Percentiles rank a stretch among this genome's conserved stretches.
Conservation (phyloP, 1,140 invertebrate genomes). For the Atopsyche davidsoni region DNA sequence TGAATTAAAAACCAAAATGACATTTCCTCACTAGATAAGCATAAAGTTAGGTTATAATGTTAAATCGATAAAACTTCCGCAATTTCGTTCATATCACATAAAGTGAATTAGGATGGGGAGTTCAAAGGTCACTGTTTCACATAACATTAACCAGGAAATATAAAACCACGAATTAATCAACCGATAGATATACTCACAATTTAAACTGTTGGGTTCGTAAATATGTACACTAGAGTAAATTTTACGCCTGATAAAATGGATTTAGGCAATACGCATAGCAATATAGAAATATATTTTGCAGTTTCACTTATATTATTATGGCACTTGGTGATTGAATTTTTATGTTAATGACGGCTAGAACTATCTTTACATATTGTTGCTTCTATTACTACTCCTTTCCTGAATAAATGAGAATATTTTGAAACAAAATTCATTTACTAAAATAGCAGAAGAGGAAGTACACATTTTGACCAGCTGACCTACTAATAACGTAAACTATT, state of each 20-base stretch:
- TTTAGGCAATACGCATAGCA: constrained; percentile 4
- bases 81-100: constrained; percentile 39
- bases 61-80: constrained; percentile 52
- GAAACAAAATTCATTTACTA: background rate
- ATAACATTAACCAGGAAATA: constrained; percentile 1
- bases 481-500: too few species aligned
- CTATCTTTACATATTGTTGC: constrained; percentile 17
- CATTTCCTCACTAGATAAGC: too few species aligned
- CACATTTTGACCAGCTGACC: constrained; percentile 23
- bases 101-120: constrained; percentile 9
- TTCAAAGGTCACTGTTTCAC: constrained; percentile 3
- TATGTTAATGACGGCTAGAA: constrained; percentile 11
- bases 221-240: background rate
- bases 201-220: constrained; percentile 8
- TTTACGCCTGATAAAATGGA: background rate
- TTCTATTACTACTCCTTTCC: constrained; percentile 4
- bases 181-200: constrained; percentile 8
- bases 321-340: constrained; percentile 25
- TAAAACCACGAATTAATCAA: background rate
- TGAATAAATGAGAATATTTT: background rate
- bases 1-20: constrained; percentile 4
- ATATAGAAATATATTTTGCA: constrained; percentile 10
- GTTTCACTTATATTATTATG: constrained; percentile 25
- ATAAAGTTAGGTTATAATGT: constrained; percentile 39
- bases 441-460: constrained; percentile 2